Evolutionary conservation across 2,888 invertebrate species (phyloP), one percentile per base, ranked within the genome.

Genomic region (Drosophila suboccidentalis): DNA sequence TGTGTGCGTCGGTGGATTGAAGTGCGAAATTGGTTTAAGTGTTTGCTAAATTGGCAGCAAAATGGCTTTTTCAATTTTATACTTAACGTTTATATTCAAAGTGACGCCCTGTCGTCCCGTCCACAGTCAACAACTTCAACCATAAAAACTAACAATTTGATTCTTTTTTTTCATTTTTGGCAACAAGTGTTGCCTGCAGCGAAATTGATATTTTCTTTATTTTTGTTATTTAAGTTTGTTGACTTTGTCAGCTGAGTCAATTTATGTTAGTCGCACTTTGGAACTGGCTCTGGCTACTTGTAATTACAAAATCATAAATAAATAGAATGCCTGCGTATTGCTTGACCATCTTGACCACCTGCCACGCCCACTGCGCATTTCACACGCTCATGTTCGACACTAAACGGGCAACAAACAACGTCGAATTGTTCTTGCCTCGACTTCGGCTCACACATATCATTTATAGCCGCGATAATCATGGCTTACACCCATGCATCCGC

Each of bases 41-140:
- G 92, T 92, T 92, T 90, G 91, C 91, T 80, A 91, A 91, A 91
- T 91, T 91, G 91, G 90, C 91, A 91, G 91, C 91, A 91, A 91
- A 91, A 91, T 91, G 91, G 89, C 90, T 91, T 91, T 91, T 91
- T 91, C 91, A 91, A 91, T 91, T 91, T 77, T 83, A 68, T 80
- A 81, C 84, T 82, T 80, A 82, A 82, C 82, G 82, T 87, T 90
- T 84, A 82, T 80, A 85, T 87, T 77, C 72, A 70, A 83, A 82
- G 75, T 86, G 84, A 86, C 76, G 66, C 74, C 61, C 46, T 44
- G 73, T 55, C 60, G 51, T 47, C 38, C 75, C 57, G 60, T 69
- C 55, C 44, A 26, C 26, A 26, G 62, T 38, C 58, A 63, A 60
- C 80, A 77, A 82, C 60, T 80, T 80, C 32, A 17, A 17, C 77